These are phyloP conservation scores for Lissocephala sabroskyi DNA, from an alignment of 2,888 invertebrate species.

Conservation along the genomic window DNA sequence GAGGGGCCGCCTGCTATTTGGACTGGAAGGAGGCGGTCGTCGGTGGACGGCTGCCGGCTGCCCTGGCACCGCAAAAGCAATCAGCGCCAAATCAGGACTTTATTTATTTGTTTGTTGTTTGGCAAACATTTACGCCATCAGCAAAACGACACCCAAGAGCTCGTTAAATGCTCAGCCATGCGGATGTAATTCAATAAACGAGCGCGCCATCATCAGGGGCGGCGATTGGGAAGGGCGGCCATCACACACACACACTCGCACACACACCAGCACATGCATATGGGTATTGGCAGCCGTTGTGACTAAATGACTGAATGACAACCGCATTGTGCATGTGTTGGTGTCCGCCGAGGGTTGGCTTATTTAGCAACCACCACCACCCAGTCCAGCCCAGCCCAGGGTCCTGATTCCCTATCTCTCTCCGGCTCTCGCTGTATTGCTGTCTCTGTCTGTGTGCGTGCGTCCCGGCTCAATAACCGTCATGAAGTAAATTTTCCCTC, in stretches of 20 bases:
- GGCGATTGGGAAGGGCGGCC: too few relatives aligned
- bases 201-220: conserved; percentile 53
- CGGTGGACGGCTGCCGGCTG: neutral
- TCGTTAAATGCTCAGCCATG: conserved; percentile 67
- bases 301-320: neutral
- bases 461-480: conserved; percentile 48
- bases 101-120: conserved; percentile 70
- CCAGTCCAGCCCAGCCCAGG: conserved; percentile 14
- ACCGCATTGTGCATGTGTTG: conserved; percentile 1
- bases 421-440: neutral
- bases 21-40: conserved; percentile 18
- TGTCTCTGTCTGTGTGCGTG: neutral
- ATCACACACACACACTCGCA: too few relatives aligned
- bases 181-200: conserved; percentile 70
- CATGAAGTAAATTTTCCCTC: conserved; percentile 64
- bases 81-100: conserved; percentile 64
- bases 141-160: conserved; percentile 66
- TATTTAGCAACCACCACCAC: conserved; percentile 53
- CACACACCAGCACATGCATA: too few relatives aligned
- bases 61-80: conserved; percentile 36
- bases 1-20: too few relatives aligned
- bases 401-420: conserved; percentile 4
- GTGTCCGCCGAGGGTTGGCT: conserved; percentile 45
- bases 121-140: conserved; percentile 68
- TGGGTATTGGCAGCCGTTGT: neutral